A percentile compares a stretch with the other conserved stretches of the same genome.
phyloP scores from a whole-genome alignment of 2,888 invertebrate species.

The Muscina levida region DNA sequence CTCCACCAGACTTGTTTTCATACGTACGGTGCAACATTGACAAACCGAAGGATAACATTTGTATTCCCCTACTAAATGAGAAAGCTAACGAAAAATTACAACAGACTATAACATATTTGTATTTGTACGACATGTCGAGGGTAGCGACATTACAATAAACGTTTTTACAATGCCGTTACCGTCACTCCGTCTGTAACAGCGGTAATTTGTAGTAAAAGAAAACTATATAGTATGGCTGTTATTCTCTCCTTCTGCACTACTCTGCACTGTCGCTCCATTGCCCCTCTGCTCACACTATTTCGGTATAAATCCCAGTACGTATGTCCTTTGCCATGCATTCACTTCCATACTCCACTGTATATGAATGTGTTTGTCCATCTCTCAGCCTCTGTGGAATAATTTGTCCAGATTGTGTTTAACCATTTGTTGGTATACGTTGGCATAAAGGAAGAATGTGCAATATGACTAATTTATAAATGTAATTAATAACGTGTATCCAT shows the following conservation, averaged over 20 bases:
- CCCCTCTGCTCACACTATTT: neutral
- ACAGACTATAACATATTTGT: slow-evolving; percentile 54
- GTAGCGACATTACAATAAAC: slow-evolving; percentile 9
- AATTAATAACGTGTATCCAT: slow-evolving; percentile 50
- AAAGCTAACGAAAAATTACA: too few species aligned
- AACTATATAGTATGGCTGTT: slow-evolving; percentile 35
- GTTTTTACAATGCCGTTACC: neutral
- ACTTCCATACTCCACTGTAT: neutral
- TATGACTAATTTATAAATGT: slow-evolving; percentile 65
- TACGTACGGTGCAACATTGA: too few species aligned
- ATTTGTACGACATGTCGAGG: neutral
- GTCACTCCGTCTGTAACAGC: neutral
- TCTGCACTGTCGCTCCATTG: neutral
- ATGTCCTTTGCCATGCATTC: neutral
- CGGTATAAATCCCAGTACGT: neutral
- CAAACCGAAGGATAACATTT: too few species aligned
- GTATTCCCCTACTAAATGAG: too few species aligned
- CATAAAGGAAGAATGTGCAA: slow-evolving; percentile 37
- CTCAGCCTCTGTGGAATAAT: slow-evolving; percentile 52
- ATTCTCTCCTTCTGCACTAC: slow-evolving; percentile 4
- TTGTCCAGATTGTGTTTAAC: slow-evolving; percentile 52
- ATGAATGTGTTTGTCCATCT: slow-evolving; percentile 14
- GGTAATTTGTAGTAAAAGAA: slow-evolving; percentile 18
- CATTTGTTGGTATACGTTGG: slow-evolving; percentile 11
- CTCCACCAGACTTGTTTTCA: too few species aligned